Conservation (phyloP, 2,113 vertebrate species). For the Salvelinus sp. region DNA sequence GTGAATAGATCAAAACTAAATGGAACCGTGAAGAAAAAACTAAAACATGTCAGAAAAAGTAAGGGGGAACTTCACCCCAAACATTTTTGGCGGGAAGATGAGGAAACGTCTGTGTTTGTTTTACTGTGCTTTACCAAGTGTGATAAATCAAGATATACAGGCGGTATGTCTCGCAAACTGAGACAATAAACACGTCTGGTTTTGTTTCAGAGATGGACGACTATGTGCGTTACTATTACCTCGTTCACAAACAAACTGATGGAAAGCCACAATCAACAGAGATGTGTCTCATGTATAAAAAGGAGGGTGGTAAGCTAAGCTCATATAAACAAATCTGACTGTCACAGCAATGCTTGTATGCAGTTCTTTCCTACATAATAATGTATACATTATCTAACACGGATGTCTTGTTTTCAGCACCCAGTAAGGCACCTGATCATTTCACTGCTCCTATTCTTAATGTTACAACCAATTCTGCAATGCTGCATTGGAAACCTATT, state of each 20-base stretch:
- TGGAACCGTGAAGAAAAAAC: neutral
- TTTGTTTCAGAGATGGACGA: constrained; percentile 58
- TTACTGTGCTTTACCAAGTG: too few species aligned
- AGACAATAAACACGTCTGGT: neutral
- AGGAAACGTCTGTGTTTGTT: too few species aligned
- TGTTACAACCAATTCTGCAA: constrained; percentile 46
- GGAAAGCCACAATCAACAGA: constrained; percentile 34
- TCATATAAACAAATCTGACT: neutral
- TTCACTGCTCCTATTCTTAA: constrained; percentile 15
- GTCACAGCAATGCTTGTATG: too few species aligned
- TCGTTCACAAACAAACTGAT: constrained; percentile 48
- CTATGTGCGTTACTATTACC: constrained; percentile 69
- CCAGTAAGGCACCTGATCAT: constrained; percentile 47
- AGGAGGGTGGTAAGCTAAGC: constrained; percentile 64
- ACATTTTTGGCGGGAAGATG: too few species aligned
- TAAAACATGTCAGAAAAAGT: constrained; percentile 25
- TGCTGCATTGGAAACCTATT: constrained; percentile 64
- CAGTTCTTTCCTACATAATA: too few species aligned
- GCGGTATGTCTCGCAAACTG: too few species aligned
- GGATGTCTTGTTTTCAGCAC: constrained; percentile 45
- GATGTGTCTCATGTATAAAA: constrained; percentile 67
- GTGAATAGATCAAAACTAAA: constrained; percentile 18
- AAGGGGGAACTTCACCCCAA: neutral
- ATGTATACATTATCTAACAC: neutral
- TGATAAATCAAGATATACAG: too few species aligned